Evolutionary conservation across 2,113 vertebrate genomes (phyloP).

Genomic region (Sturnus vulgaris): DNA sequence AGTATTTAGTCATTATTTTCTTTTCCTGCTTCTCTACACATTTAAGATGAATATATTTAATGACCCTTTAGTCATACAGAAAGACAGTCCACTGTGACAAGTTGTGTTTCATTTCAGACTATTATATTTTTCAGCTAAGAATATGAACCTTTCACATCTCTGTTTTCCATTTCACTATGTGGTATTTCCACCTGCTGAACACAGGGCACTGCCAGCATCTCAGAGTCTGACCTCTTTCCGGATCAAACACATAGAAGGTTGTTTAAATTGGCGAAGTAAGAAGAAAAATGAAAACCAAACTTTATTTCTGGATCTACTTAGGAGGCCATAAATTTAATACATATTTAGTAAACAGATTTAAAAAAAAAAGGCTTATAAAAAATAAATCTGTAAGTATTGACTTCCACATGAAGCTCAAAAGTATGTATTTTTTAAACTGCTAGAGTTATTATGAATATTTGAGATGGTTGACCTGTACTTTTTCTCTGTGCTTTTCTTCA

Average conservation of each 20-base stretch:
- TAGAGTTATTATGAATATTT: neutral
- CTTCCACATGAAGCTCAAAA: neutral
- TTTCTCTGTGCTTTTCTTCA: neutral
- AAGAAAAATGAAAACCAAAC: neutral
- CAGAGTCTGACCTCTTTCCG: neutral
- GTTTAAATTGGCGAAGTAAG: neutral
- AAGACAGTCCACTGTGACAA: neutral
- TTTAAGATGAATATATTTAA: neutral
- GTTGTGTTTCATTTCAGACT: neutral
- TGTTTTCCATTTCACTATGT: neutral
- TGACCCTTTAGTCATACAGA: neutral
- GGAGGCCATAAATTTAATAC: neutral
- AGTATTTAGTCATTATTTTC: neutral
- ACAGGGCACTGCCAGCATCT: neutral
- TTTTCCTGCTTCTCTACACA: neutral
- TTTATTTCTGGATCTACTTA: neutral
- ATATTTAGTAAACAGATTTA: neutral
- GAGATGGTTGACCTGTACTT: neutral
- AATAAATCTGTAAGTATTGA: neutral
- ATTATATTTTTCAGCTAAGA: neutral
- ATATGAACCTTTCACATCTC: neutral
- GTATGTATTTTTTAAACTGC: neutral
- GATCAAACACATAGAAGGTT: neutral
- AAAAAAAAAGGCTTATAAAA: neutral
- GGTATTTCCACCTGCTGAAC: constrained; percentile 9